These are phyloP conservation scores for Drosophila infuscata DNA, from an alignment of 2,888 invertebrate species.

Conservation along the genomic window DNA sequence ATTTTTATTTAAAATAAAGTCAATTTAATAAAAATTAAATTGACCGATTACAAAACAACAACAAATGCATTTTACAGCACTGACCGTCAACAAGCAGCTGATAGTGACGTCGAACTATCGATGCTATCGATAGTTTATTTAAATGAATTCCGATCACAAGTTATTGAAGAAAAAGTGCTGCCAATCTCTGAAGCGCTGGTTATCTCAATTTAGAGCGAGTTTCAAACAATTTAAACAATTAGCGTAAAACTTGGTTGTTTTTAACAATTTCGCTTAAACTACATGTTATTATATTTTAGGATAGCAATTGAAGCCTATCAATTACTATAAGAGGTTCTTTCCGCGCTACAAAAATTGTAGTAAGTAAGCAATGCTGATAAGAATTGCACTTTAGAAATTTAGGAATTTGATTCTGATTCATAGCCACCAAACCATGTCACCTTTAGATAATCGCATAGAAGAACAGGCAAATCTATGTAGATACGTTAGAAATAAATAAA, in stretches of 20 bases:
- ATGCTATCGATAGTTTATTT: slow-evolving; percentile 22
- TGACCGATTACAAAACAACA: slow-evolving; percentile 67
- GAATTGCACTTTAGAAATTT: not conserved
- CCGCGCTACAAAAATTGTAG: too few species aligned
- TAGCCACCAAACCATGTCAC: not conserved
- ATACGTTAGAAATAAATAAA: not conserved
- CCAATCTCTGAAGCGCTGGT: not conserved
- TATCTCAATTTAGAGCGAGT: not conserved
- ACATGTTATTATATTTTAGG: not conserved
- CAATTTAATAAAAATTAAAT: slow-evolving; percentile 40
- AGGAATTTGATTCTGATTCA: not conserved
- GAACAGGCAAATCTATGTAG: not conserved
- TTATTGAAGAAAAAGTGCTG: not conserved
- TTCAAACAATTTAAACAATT: not conserved
- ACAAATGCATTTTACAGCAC: slow-evolving; percentile 57
- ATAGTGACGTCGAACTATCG: not conserved
- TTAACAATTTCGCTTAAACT: not conserved
- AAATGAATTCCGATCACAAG: not conserved
- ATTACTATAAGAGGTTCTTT: too few species aligned
- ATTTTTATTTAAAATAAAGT: slow-evolving; percentile 61
- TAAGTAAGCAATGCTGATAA: not conserved
- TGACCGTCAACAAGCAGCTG: slow-evolving; percentile 40
- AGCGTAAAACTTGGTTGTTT: not conserved
- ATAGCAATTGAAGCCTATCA: too few species aligned
- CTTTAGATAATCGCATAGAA: not conserved